These are phyloP conservation scores for Parnassius glacialis DNA, from an alignment of 2,888 invertebrate species.

Conservation along the genomic window DNA sequence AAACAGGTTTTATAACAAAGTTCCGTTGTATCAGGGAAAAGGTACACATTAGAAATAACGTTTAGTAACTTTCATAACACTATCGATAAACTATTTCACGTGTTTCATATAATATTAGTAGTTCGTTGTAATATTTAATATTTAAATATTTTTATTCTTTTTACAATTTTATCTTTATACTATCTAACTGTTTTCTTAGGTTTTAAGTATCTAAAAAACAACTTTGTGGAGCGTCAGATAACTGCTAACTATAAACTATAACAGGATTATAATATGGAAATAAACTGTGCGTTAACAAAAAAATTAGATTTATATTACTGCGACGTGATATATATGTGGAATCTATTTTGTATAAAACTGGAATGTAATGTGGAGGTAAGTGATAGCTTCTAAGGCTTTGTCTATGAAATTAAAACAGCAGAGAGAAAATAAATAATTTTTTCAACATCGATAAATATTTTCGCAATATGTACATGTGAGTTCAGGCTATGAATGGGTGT, in stretches of 20 bases:
- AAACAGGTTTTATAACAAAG: conserved; percentile 21
- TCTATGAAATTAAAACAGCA: conserved; percentile 48
- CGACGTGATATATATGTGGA: conserved; percentile 31
- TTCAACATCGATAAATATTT: conserved; percentile 66
- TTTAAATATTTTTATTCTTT: conserved; percentile 41
- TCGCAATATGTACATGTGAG: conserved; percentile 54
- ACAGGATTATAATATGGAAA: conserved; percentile 45
- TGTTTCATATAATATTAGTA: conserved; percentile 51
- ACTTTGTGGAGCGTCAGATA: conserved; percentile 34
- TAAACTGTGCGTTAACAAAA: conserved; percentile 50
- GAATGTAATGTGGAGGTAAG: conserved; percentile 66
- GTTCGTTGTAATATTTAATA: conserved; percentile 70
- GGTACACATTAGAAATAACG: conserved; percentile 24
- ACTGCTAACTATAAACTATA: conserved; percentile 44
- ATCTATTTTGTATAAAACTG: conserved; percentile 40
- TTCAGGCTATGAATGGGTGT: conserved; percentile 53
- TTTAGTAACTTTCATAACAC: conserved; percentile 21
- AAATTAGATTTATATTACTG: conserved; percentile 30
- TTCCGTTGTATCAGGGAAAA: conserved; percentile 21
- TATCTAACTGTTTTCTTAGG: conserved; percentile 62
- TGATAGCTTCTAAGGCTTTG: conserved; percentile 72
- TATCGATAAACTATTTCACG: conserved; percentile 34
- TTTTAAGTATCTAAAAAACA: conserved; percentile 51
- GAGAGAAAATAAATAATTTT: conserved; percentile 44
- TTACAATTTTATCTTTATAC: conserved; percentile 51